Conservation (phyloP, 2,888 invertebrate species). For the Lithophane ornitopus region DNA sequence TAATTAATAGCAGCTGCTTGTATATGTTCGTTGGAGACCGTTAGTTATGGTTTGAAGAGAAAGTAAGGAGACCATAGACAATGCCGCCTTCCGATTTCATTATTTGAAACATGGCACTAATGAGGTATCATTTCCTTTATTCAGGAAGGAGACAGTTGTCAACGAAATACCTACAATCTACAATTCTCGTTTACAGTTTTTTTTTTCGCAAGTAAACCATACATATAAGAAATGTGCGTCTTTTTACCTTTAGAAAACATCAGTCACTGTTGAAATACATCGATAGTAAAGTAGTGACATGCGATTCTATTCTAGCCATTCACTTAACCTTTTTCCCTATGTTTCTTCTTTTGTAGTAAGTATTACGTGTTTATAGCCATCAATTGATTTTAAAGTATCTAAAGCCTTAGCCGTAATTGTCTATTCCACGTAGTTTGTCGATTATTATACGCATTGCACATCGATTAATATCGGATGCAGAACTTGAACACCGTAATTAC, state of each 20-base stretch:
- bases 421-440: neutral
- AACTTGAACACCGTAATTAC: conserved; percentile 25
- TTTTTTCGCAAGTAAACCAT: no score
- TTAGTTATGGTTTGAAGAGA: conserved; percentile 56
- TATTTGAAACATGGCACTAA: neutral
- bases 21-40: conserved; percentile 30
- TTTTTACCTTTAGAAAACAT: neutral
- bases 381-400: conserved; percentile 41
- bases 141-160: neutral
- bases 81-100: conserved; percentile 20
- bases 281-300: neutral
- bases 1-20: conserved; percentile 58
- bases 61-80: conserved; percentile 45
- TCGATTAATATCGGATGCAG: conserved; percentile 32
- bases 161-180: neutral
- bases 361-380: conserved; percentile 22
- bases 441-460: conserved; percentile 29
- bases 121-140: neutral
- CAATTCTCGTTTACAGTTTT: no score
- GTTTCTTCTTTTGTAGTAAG: conserved; percentile 9
- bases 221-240: no score
- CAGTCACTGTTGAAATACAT: neutral
- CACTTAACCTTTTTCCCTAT: neutral
- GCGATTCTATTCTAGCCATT: neutral
- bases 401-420: conserved; percentile 17